A percentile compares a stretch with the other conserved stretches of the same genome.
Conservation (phyloP, 2,888 invertebrate species). For the Pristionchus fissidentatus region DNA sequence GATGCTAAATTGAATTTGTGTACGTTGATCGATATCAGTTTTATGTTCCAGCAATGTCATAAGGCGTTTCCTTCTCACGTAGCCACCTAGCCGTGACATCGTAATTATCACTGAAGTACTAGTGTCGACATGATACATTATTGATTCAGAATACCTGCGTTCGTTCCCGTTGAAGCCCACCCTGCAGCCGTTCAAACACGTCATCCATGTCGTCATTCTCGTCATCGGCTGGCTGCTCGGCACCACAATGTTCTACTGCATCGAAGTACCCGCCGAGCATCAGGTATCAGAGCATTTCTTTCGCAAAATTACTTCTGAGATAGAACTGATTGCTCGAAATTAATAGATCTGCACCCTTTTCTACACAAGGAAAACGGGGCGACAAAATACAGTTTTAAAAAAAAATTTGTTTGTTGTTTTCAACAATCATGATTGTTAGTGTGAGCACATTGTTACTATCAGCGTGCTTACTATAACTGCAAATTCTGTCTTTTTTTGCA, state of each 20-base stretch:
- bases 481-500: no score
- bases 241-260: conserved; percentile 6
- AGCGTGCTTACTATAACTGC: no score
- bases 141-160: conserved; percentile 17
- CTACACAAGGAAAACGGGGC: no score
- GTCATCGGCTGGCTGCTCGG: conserved; percentile 17
- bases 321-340: no score
- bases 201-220: conserved; percentile 23
- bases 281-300: background rate
- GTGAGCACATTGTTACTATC: no score
- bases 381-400: no score
- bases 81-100: no score
- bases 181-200: background rate
- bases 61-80: background rate
- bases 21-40: background rate
- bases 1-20: background rate
- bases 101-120: no score
- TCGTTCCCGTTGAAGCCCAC: background rate
- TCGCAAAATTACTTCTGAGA: background rate
- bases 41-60: background rate
- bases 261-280: conserved; percentile 23
- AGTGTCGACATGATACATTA: no score
- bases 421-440: no score
- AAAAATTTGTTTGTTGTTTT: no score
- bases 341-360: no score